Conservation (phyloP, 2,888 invertebrate genomes). For the Clunio marinus region DNA sequence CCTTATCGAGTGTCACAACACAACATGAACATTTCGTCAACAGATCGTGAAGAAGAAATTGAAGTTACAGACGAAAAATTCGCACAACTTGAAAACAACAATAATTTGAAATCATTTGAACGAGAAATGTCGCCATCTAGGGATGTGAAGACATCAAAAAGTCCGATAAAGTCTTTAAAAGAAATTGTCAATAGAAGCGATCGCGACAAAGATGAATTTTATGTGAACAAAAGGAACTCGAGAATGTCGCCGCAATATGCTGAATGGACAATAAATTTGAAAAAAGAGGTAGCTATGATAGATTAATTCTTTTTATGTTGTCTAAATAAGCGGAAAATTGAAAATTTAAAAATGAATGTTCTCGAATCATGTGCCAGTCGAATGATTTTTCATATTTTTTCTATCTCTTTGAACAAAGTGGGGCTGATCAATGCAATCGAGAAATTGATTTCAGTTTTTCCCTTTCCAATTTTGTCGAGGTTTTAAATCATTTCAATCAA, state of each 20-base stretch:
- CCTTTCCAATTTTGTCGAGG: neutral
- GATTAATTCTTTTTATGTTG: neutral
- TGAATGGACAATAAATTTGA: constrained; percentile 19
- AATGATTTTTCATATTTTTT: neutral
- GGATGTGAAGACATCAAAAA: neutral
- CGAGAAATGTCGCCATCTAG: neutral
- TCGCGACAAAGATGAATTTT: neutral
- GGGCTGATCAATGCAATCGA: neutral
- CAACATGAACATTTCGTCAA: neutral
- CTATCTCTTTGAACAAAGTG: neutral
- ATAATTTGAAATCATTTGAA: constrained; percentile 31
- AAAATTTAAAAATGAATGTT: constrained; percentile 9
- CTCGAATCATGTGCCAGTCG: neutral
- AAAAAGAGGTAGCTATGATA: constrained; percentile 31
- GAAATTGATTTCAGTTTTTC: neutral
- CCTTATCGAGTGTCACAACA: neutral
- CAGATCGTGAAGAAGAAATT: constrained; percentile 2
- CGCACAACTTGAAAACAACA: constrained; percentile 20
- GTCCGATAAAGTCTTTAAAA: constrained; percentile 13
- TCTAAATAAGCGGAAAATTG: constrained; percentile 15
- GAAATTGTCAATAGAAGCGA: constrained; percentile 10
- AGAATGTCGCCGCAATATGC: neutral
- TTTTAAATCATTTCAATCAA: constrained; percentile 32
- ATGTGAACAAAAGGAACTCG: neutral
- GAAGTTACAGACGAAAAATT: constrained; percentile 21